Base-by-base conservation (phyloP, 2,113 vertebrate genomes). In the Pelodiscus sinensis region DNA sequence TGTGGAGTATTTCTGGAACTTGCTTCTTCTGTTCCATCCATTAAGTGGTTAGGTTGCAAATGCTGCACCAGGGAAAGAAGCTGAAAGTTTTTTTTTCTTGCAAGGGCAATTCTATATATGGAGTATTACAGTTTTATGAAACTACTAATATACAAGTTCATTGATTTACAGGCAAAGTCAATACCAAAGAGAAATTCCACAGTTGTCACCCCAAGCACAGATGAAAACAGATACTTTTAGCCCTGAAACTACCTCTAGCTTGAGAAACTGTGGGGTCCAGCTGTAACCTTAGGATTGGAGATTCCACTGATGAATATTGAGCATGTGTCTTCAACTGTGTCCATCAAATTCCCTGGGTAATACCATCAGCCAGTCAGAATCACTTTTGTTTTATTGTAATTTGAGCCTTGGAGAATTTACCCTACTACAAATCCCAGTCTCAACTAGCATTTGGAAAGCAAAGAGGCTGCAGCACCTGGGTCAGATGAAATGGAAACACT, bases 341-440 rank as follows among this genome's bases (percentile, higher is more conserved):
- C 24, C 35, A 50, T 88, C 27, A 51, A 4, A 2, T 25, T 77
- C 44, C 38, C 54, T 73, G 31, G 0, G 0, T 4, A 51, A 13
- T 79, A 82, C 79, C 4, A 1, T 18, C 27, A 52, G 3, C 1
- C 57, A 87, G 75, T 51, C 83, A 15, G 31, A 31, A 8, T 5
- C 6, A 4, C 2, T 1, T 86, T 87, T 94, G 19, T 62, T 10
- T 85, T 25, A 1, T 44, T 78, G 27, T 82, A 3, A 8, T 79
- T 11, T 7, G 24, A 89, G 44, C 4, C 1, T 8, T 58, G 14
- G 78, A 52, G 10, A 78, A 13, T 1, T 56, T 89, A 52, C 79
- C 92, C 21, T 90, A 7, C 31, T 86, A 73, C 51, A 94, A 65
- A 35, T 44, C 9, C n/a, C 35, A 1, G 14, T 60, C 13, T 13